These are phyloP conservation scores for Eulemur rubriventer DNA, from an alignment of 2,797 vertebrate species.

Conservation along the genomic window DNA sequence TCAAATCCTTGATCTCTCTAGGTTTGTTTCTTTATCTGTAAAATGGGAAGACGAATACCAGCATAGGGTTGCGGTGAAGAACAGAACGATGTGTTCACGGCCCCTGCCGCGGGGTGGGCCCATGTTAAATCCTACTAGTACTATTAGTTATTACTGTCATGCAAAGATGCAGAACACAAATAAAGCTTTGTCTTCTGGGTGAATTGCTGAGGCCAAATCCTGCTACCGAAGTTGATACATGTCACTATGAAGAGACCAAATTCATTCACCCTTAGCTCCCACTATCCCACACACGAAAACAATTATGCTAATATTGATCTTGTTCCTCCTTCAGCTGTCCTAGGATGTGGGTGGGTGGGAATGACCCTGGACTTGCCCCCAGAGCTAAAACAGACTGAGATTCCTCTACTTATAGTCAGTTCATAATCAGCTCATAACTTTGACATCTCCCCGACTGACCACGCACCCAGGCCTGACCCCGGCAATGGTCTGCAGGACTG, in stretches of 20 bases:
- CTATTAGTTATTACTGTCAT: background rate
- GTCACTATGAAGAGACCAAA: background rate
- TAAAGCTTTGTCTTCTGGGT: background rate
- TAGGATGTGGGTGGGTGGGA: fast-evolving
- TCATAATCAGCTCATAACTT: background rate
- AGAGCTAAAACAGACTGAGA: background rate
- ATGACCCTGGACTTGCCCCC: background rate
- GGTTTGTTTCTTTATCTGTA: background rate
- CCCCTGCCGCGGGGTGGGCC: fast-evolving
- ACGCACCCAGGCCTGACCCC: background rate
- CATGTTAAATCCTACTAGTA: fast-evolving
- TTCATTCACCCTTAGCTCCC: background rate
- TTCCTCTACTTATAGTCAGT: background rate
- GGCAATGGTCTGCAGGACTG: background rate
- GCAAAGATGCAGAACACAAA: background rate
- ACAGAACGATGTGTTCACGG: fast-evolving
- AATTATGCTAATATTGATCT: fast-evolving
- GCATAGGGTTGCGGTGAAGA: background rate
- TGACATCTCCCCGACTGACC: background rate
- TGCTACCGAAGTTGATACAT: background rate
- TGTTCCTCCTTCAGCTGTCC: background rate
- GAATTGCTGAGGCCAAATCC: background rate
- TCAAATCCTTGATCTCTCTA: background rate
- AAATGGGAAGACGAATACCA: background rate
- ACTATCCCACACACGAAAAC: background rate